Evolutionary conservation across 2,888 invertebrate genomes (phyloP).

Genomic region (Caenorhabditis japonica): DNA sequence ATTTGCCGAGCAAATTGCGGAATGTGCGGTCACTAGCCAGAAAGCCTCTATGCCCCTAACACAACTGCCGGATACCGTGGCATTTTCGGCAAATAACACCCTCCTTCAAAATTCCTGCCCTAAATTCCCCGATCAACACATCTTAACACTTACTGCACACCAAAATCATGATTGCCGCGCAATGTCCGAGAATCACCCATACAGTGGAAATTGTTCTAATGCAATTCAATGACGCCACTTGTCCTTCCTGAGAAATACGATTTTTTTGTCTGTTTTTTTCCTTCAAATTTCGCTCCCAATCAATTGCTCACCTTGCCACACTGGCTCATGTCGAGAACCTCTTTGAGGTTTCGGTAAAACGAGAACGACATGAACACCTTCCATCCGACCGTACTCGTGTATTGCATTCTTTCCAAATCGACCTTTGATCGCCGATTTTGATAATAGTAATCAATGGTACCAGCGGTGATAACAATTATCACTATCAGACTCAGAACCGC

Average conservation of each 20-base stretch:
- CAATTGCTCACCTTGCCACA: constrained; percentile 13
- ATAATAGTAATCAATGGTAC: constrained; percentile 39
- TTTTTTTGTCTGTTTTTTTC: constrained; percentile 1
- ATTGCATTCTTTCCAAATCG: constrained; percentile 10
- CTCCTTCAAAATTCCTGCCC: too few relatives aligned
- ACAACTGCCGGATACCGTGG: too few relatives aligned
- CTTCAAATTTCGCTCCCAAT: background rate
- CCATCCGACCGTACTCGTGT: constrained; percentile 15
- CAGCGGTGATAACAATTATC: constrained; percentile 1
- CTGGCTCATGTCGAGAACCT: constrained; percentile 46
- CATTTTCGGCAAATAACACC: too few relatives aligned
- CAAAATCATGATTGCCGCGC: constrained; percentile 22
- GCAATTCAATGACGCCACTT: constrained; percentile 27
- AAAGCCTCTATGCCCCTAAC: too few relatives aligned
- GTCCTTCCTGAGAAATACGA: constrained; percentile 32
- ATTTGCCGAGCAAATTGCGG: too few relatives aligned
- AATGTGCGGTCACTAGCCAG: too few relatives aligned
- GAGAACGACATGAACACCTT: constrained; percentile 59
- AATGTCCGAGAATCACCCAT: too few relatives aligned
- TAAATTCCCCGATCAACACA: background rate
- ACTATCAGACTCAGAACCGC: constrained; percentile 10
- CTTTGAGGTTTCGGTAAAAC: constrained; percentile 58
- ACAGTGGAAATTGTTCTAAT: too few relatives aligned
- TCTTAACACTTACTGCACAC: constrained; percentile 41
- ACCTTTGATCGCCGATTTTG: constrained; percentile 18